phyloP scores from a whole-genome alignment of 2,113 vertebrate species.

The Ophthalmolycus amberensis region DNA sequence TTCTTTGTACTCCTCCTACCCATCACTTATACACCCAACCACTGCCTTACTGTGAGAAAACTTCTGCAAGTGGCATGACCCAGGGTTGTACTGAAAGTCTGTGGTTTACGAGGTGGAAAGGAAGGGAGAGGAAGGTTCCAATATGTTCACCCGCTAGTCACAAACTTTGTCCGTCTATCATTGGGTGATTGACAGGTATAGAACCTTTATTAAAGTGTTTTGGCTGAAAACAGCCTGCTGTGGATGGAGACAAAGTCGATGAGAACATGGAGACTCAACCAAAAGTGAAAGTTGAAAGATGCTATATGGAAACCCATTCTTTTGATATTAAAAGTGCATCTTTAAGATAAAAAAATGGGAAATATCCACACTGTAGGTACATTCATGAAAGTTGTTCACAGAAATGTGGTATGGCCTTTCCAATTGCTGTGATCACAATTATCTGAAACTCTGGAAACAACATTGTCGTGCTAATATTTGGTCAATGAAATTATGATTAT shows the following conservation, averaged over 20 bases:
- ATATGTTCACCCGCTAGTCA: too few species aligned
- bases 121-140: too few species aligned
- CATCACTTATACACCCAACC: too few species aligned
- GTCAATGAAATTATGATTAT: not conserved
- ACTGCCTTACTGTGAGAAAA: too few species aligned
- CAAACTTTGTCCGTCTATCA: not conserved
- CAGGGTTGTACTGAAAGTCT: not conserved
- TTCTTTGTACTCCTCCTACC: not conserved
- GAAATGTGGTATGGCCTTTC: not conserved
- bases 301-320: not conserved
- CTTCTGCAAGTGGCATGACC: too few species aligned
- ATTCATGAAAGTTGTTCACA: not conserved
- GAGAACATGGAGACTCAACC: not conserved
- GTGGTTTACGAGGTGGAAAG: not conserved
- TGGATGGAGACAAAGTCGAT: not conserved
- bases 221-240: not conserved
- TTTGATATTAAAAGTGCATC: too few species aligned
- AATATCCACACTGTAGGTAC: too few species aligned
- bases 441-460: not conserved
- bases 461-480: not conserved
- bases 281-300: too few species aligned
- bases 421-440: not conserved
- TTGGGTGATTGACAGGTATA: not conserved
- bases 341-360: too few species aligned
- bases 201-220: not conserved